Evolutionary conservation across 2,888 invertebrate species (phyloP), one percentile per base, ranked within the genome.

Genomic region (Alsophila aescularia): DNA sequence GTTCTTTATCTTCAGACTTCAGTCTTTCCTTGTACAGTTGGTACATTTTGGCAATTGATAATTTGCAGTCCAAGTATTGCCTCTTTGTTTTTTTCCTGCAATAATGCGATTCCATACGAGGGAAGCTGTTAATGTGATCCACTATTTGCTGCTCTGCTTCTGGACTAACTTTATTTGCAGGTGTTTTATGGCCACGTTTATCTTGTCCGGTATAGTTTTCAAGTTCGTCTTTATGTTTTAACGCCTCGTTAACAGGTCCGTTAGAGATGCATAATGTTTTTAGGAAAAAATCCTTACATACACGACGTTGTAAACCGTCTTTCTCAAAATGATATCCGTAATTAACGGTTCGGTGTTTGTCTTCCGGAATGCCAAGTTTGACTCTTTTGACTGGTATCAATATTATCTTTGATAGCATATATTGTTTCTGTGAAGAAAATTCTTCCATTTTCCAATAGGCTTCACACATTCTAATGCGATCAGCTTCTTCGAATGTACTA

Each of bases 231-330:
- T 41, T 49, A 27, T 53, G 21, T 36, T 21, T 27, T 29, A 58
- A 16, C 8, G 45, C 45, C 50, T 42, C 52, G 34, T 47, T 60
- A 15, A 56, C 50, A 0, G 54, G 57, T 31, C 57, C 60, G 41
- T 58, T 60, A 41, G 60, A 61, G 13, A 49, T 58, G 24, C 53
- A 53, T 21, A 58, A 51, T 5, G 58, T 58, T 50, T 58, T 58
- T 2, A 58, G 39, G 36, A 58, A 58, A 45, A 58, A 58, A 24
- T 54, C 42, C 29, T 58, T 52, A 27, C 57, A 58, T 14, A 58
- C 52, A 39, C 27, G 13, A 9, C n/a, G n/a, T 24, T 24, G 16
- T n/a, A 24, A 14, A 15, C 14, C 18, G 27, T 55, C 44, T 41
- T 55, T 55, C 12, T 35, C 15, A 39, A 55, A 55, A 45, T 55